A percentile compares a stretch with the other conserved stretches of the same genome.
These are phyloP conservation scores for Myotis planiceps DNA, from an alignment of 2,797 vertebrate species.

Conservation along the genomic window DNA sequence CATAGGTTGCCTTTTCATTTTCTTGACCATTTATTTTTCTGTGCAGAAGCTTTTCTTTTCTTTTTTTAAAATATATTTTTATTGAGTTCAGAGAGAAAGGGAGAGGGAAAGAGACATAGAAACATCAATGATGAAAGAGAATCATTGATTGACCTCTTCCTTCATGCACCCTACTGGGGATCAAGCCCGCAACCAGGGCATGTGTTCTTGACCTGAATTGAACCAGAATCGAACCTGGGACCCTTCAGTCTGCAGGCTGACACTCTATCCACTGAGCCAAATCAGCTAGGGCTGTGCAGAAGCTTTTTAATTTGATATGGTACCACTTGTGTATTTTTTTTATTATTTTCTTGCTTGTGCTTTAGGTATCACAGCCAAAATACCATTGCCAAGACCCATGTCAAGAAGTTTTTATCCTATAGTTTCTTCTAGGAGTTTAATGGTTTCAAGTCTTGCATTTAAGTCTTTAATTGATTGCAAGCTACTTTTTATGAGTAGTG, in stretches of 20 bases:
- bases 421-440: not conserved
- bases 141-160: no score
- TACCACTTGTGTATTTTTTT: not conserved
- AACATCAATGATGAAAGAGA: no score
- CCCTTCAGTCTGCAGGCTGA: no score
- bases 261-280: no score
- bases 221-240: no score
- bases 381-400: not conserved
- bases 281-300: not conserved
- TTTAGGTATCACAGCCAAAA: not conserved
- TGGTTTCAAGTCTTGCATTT: not conserved
- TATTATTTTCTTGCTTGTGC: not conserved
- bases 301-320: not conserved
- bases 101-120: no score
- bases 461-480: not conserved
- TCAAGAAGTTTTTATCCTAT: not conserved
- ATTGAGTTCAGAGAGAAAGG: no score
- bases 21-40: not conserved
- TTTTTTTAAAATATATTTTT: no score
- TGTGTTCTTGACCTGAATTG: no score
- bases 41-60: not conserved
- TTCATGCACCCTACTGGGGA: no score
- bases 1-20: not conserved
- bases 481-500: not conserved
- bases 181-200: no score